Evolutionary conservation across 92 coral and sea anemone species (phyloP).

Genomic region (Parazoanthus swiftii): DNA sequence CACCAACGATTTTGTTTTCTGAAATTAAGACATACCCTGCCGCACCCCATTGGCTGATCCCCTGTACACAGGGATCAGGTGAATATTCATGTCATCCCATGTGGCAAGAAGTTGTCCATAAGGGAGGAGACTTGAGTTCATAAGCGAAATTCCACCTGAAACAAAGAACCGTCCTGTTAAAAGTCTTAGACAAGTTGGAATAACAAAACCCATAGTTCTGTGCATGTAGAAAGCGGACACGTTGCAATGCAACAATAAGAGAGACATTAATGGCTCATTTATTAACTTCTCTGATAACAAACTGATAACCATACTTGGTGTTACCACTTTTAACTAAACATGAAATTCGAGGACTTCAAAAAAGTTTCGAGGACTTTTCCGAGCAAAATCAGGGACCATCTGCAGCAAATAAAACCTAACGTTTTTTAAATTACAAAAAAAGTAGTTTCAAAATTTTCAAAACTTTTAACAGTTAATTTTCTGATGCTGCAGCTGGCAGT

Average conservation of each 20-base stretch:
- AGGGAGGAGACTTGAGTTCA: constrained; percentile 70
- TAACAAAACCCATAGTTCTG: background rate
- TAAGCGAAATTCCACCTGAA: constrained; percentile 77
- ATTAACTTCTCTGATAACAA: background rate
- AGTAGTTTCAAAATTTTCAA: no score
- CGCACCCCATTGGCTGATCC: constrained; percentile 43
- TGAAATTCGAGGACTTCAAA: no score
- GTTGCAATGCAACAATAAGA: no score
- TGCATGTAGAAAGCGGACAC: no score
- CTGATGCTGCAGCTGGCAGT: no score
- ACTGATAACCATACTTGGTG: background rate
- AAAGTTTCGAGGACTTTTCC: no score
- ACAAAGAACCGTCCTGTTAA: background rate
- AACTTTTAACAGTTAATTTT: no score
- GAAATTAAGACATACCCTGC: constrained; percentile 31
- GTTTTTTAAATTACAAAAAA: no score
- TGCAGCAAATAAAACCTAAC: no score
- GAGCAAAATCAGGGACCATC: no score
- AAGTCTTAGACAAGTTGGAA: background rate
- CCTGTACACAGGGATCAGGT: constrained; percentile 67
- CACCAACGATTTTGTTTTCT: background rate
- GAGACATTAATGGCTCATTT: no score
- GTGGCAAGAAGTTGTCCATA: constrained; percentile 56
- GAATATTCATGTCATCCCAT: constrained; percentile 72
- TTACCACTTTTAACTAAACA: no score